Percentiles rank a stretch among this genome's conserved stretches.
Conservation (phyloP, 92 coral and sea anemone genomes). For the Epizoanthus illoricatus region DNA sequence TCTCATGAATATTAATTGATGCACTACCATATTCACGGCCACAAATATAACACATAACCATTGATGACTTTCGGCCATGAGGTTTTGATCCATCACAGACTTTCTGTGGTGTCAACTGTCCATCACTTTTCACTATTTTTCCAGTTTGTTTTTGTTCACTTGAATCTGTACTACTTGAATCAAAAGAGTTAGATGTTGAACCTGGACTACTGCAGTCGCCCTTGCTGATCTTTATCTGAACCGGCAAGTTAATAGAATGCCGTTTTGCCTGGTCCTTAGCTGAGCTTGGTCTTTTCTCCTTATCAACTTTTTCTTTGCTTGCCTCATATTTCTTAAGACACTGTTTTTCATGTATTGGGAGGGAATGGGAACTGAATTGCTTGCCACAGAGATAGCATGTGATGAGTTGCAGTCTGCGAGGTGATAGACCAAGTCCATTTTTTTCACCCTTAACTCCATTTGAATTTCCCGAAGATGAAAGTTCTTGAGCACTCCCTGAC, state of each 20-base stretch:
- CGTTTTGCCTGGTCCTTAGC: constrained; percentile 47
- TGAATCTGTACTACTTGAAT: background rate
- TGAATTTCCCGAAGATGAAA: constrained; percentile 37
- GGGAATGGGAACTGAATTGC: constrained; percentile 83
- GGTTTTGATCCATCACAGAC: constrained; percentile 1
- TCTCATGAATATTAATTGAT: constrained; percentile 88
- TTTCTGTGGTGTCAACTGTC: background rate
- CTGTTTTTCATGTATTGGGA: constrained; percentile 91
- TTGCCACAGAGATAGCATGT: constrained; percentile 94
- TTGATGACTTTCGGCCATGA: constrained; percentile 55
- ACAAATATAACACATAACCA: constrained; percentile 87
- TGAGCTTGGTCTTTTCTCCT: constrained; percentile 39
- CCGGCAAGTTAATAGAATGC: constrained; percentile 63
- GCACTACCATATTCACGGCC: constrained; percentile 92
- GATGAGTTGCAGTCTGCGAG: constrained; percentile 66
- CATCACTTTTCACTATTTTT: background rate
- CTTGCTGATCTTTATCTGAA: constrained; percentile 54
- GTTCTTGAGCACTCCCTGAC: constrained; percentile 46
- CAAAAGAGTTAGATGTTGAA: background rate
- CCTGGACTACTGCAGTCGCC: constrained; percentile 3
- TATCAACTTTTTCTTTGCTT: constrained; percentile 49
- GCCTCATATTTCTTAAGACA: constrained; percentile 91
- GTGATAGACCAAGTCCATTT: constrained; percentile 19
- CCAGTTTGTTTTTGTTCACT: background rate
- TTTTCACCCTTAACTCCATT: background rate